Conservation (phyloP, 23 tunicate genomes). For the Corella eumyota region DNA sequence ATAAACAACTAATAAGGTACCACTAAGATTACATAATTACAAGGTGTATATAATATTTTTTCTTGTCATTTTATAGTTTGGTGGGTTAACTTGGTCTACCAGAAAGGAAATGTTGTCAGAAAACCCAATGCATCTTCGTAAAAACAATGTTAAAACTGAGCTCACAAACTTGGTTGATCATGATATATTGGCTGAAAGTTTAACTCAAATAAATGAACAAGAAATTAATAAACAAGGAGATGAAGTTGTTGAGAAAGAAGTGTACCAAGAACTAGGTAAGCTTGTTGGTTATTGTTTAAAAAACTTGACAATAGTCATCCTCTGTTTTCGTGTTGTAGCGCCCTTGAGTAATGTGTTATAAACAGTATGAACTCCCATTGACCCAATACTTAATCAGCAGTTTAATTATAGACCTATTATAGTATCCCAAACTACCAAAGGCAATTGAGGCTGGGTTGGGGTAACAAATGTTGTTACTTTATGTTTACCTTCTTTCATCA, state of each 20-base stretch:
- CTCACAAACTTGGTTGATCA: slow-evolving; percentile 28
- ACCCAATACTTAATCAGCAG: no score
- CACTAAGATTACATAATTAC: no score
- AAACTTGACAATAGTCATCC: neutral
- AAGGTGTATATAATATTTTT: no score
- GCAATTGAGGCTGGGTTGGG: no score
- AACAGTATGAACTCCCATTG: no score
- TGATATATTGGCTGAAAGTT: slow-evolving; percentile 11
- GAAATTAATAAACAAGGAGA: neutral
- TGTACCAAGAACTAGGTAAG: neutral
- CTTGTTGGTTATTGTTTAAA: neutral
- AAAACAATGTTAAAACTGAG: slow-evolving; percentile 13
- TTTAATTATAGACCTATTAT: no score
- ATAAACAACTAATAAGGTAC: no score
- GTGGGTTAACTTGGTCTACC: slow-evolving; percentile 65
- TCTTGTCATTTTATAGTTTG: slow-evolving; percentile 22
- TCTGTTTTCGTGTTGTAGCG: no score
- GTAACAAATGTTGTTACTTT: no score
- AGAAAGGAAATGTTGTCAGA: slow-evolving; percentile 11
- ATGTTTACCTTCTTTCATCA: no score
- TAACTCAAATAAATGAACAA: neutral
- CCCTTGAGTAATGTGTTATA: no score
- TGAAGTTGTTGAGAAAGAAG: neutral
- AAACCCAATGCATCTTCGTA: slow-evolving; percentile 21
- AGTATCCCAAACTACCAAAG: no score